Base-by-base conservation (phyloP, 2,888 invertebrate genomes). In the Trissonchulus sp. region DNA sequence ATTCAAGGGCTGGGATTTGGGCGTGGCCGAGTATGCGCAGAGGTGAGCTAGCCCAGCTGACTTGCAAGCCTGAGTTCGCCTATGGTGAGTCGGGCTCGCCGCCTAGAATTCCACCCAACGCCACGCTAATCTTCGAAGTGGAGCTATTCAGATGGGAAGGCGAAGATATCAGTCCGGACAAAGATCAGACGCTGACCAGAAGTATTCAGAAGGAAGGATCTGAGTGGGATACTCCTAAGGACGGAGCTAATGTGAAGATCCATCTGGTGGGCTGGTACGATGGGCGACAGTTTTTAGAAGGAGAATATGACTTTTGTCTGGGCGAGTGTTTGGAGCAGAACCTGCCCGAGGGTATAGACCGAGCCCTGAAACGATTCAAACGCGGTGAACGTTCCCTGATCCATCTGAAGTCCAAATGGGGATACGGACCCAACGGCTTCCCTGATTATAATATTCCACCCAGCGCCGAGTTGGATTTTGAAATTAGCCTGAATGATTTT, bases 1-100 rank as follows among this genome's bases (percentile, higher is more conserved):
- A 95, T 97, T 78, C 92, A 92, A 87, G 94, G 91, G 86, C 98
- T 96, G 92, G 97, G 98, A 82, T 88, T 93, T n/a, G n/a, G 79
- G 96, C 94, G 36, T 91, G 98, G 28, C 91, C 92, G 0, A 91
- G 93, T 0, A 98, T 99, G 98, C 92, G 91, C 85, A 90, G 90
- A 80, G 93, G 93, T 0, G 96, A 97, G 86, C 8, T 73, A 8
- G 62, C 63, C 71, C 87, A 90, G 74, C 86, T 98, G 72, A 92
- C 91, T 0, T 94, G 95, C 86, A 90, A 91, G 73, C 89, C 95
- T 0, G 90, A 93, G 77, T 97, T 94, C 87, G 97, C 93, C 0
- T 97, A 97, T 83, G 96, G 96, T 2, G 89, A 89, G 78, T 84
- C 85, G 35, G 96, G 95, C 75, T 91, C 90, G 81, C 91, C 91